These are phyloP conservation scores for Cheumatopsyche charites DNA, from an alignment of 1,140 invertebrate species.

Conservation along the genomic window DNA sequence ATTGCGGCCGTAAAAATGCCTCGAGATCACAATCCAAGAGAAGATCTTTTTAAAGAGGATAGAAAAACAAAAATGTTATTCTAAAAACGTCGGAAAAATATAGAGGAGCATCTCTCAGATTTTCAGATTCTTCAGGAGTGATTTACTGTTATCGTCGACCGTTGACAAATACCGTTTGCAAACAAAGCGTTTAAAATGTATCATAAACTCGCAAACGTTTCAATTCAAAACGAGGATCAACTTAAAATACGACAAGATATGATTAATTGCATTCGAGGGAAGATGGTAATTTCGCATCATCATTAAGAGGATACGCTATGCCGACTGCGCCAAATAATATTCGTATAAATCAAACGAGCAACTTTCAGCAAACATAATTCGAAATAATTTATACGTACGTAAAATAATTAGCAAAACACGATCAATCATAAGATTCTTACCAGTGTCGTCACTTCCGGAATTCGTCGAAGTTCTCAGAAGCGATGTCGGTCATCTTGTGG, in stretches of 20 bases:
- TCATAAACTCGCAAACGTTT: constrained; percentile 1
- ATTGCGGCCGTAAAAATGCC: no score
- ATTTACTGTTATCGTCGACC: constrained; percentile 7
- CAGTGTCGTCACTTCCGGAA: constrained; percentile 8
- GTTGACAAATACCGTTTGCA: constrained; percentile 28
- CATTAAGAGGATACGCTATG: not conserved
- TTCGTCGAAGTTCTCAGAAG: not conserved
- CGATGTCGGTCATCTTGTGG: not conserved
- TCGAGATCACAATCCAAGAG: no score
- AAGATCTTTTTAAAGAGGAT: not conserved
- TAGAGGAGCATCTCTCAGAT: not conserved
- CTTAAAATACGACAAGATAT: not conserved
- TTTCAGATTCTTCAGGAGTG: not conserved
- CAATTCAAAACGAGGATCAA: constrained; percentile 7
- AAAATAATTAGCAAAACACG: not conserved
- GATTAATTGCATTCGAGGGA: constrained; percentile 12
- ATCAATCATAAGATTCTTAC: not conserved
- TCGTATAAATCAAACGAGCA: not conserved
- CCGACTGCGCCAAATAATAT: not conserved
- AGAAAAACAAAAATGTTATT: not conserved
- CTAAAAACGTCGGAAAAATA: not conserved
- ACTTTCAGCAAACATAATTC: not conserved
- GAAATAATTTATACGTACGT: not conserved
- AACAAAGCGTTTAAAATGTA: constrained; percentile 22
- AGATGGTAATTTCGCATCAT: not conserved